Evolutionary conservation across 2,113 vertebrate genomes (phyloP).

Genomic region (Eretmochelys imbricata): DNA sequence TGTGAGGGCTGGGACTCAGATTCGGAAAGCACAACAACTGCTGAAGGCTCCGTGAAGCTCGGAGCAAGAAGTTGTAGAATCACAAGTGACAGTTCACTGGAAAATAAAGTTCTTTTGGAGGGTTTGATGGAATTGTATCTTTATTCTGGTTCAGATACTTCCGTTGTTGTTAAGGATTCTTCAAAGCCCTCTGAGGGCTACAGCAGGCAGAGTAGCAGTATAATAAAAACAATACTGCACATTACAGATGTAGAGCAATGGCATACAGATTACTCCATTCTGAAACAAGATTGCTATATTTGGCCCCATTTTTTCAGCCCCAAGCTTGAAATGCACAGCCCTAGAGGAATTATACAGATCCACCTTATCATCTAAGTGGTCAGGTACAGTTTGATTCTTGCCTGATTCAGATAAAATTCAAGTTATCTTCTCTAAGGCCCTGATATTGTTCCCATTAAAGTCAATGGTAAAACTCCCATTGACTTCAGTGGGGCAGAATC

Average conservation of each 20-base stretch:
- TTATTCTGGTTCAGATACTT: not conserved
- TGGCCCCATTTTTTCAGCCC: not conserved
- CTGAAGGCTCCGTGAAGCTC: not conserved
- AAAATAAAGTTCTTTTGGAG: constrained; percentile 8
- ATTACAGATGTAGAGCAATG: not conserved
- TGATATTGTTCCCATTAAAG: not conserved
- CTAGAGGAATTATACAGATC: not conserved
- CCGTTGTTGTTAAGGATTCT: not conserved
- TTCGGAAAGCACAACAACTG: not conserved
- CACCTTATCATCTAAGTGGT: not conserved
- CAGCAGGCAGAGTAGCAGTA: not conserved
- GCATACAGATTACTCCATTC: not conserved
- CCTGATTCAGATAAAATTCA: not conserved
- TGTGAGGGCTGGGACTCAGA: not conserved
- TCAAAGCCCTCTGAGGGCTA: not conserved
- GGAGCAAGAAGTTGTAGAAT: constrained; percentile 1
- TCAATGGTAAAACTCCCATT: not conserved
- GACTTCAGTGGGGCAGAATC: not conserved
- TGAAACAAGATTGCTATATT: not conserved
- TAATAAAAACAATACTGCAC: not conserved
- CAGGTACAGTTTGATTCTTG: not conserved
- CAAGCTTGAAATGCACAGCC: not conserved
- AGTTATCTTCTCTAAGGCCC: not conserved
- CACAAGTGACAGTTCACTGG: not conserved
- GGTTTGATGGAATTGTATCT: not conserved